Percentiles rank a stretch among this genome's conserved stretches.
These are phyloP conservation scores for Zosterops japonicus DNA, from an alignment of 2,113 vertebrate genomes.

Conservation along the genomic window DNA sequence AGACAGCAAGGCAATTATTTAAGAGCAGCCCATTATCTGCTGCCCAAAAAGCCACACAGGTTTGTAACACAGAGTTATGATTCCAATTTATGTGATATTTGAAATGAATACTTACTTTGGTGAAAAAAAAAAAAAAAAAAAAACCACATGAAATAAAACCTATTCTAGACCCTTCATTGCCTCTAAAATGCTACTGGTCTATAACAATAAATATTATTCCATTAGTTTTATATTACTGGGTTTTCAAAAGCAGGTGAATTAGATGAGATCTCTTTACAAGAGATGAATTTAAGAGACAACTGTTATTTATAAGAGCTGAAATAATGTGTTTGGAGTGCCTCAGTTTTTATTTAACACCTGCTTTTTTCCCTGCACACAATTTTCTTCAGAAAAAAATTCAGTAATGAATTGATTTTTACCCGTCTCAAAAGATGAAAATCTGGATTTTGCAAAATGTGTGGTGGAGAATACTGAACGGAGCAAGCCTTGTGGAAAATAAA, in stretches of 20 bases:
- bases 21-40: neutral
- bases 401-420: slow-evolving; percentile 25
- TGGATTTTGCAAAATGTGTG: neutral
- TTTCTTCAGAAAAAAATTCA: neutral
- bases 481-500: slow-evolving; percentile 8
- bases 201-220: neutral
- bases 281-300: slow-evolving; percentile 7
- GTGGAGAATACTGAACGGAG: neutral
- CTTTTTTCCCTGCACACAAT: neutral
- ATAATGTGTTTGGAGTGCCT: neutral
- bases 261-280: neutral
- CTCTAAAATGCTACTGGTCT: neutral
- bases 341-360: neutral
- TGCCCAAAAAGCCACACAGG: neutral
- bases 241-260: neutral
- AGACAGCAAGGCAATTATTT: neutral
- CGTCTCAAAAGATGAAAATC: neutral
- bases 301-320: neutral
- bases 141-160: neutral
- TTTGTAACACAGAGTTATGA: neutral
- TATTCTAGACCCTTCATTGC: neutral
- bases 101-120: neutral
- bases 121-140: neutral
- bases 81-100: slow-evolving; percentile 1
- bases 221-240: neutral